Percentiles rank a stretch among this genome's conserved stretches.
Conservation (phyloP, 2,113 vertebrate species). For the Greenwoodochromis staneri region DNA sequence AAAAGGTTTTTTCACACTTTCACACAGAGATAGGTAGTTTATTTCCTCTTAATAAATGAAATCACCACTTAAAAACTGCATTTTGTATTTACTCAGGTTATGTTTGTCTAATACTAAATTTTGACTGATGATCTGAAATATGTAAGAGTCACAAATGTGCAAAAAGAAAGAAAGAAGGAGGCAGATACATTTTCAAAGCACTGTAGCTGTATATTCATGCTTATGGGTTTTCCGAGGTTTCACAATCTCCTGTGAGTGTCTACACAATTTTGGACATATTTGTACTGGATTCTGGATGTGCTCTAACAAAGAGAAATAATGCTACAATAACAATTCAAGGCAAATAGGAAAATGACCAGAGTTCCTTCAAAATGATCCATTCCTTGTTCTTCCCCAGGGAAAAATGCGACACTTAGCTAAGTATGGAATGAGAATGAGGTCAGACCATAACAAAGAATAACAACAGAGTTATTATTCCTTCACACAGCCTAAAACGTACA, state of each 20-base stretch:
- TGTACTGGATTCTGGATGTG: not conserved
- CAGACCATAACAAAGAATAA: not conserved
- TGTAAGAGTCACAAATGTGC: not conserved
- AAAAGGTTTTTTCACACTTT: not conserved
- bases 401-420: not conserved
- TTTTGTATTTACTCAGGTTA: not conserved
- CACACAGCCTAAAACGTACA: not conserved
- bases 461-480: not conserved
- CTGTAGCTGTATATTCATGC: not conserved
- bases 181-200: not conserved
- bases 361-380: not conserved
- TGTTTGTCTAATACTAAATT: not conserved
- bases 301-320: not conserved
- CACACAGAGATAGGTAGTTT: not conserved
- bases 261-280: not conserved
- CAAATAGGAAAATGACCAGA: not conserved
- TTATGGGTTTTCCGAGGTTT: not conserved
- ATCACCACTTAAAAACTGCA: not conserved
- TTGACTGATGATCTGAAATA: not conserved
- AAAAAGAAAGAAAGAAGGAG: not conserved
- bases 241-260: not conserved
- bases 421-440: not conserved
- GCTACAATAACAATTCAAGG: not conserved
- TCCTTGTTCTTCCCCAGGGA: not conserved
- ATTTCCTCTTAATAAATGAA: not conserved